phyloP scores from a whole-genome alignment of 2,888 invertebrate genomes.

The Lapara coniferarum region DNA sequence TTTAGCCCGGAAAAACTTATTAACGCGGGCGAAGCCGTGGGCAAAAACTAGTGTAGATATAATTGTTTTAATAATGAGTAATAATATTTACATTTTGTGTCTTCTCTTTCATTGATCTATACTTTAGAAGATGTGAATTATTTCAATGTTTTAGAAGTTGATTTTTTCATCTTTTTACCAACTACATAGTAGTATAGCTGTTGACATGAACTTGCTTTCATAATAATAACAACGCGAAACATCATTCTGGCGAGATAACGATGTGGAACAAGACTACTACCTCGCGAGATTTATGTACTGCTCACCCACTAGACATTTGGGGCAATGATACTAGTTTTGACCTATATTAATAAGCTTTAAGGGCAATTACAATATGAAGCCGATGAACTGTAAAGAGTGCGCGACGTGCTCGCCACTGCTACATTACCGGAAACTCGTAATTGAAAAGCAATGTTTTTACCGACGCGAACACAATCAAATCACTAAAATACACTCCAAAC shows the following conservation, averaged over 20 bases:
- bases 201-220: no score
- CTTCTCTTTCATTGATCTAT: no score
- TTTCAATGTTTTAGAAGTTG: background rate
- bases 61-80: no score
- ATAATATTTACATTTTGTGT: no score
- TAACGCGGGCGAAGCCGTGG: no score
- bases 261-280: no score
- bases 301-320: background rate
- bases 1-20: no score
- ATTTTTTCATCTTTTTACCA: background rate
- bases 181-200: background rate
- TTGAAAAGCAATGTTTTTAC: constrained; percentile 24
- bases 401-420: background rate
- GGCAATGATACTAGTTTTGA: background rate
- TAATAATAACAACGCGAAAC: no score
- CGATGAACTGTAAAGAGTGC: background rate
- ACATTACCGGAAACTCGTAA: background rate
- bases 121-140: background rate
- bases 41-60: no score
- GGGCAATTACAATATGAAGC: no score
- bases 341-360: background rate
- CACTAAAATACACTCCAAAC: constrained; percentile 33
- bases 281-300: no score
- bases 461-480: constrained; percentile 33
- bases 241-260: no score